Conservation (phyloP, 2,888 invertebrate genomes). For the Bimastos eiseni region DNA sequence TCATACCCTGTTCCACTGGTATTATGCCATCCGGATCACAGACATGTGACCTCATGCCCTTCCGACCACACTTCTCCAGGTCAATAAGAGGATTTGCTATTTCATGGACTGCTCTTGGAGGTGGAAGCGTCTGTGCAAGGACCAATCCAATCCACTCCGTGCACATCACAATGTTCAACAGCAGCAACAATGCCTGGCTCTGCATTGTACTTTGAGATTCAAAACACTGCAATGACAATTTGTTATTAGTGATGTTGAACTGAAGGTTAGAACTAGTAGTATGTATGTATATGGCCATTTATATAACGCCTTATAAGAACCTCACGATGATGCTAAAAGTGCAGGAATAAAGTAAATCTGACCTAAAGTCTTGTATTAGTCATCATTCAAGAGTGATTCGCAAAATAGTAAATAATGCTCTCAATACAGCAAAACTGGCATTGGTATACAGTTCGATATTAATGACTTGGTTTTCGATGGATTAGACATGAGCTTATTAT, state of each 20-base stretch:
- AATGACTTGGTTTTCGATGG: not conserved
- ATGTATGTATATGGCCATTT: no score
- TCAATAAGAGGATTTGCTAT: conserved; percentile 36
- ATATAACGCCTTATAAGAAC: no score
- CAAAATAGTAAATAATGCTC: not conserved
- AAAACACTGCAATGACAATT: not conserved
- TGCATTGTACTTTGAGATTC: not conserved
- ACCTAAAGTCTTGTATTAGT: not conserved
- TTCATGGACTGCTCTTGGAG: conserved; percentile 23
- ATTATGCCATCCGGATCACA: conserved; percentile 38
- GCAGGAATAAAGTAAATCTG: not conserved
- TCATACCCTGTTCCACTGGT: conserved; percentile 35
- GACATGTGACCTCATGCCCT: conserved; percentile 33
- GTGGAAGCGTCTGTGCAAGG: conserved; percentile 14
- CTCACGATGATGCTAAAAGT: no score
- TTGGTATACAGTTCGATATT: not conserved
- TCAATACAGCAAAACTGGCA: not conserved
- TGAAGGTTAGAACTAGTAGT: not conserved
- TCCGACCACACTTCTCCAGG: conserved; percentile 34
- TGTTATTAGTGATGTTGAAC: not conserved
- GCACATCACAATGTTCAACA: not conserved
- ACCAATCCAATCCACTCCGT: not conserved
- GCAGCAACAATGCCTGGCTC: not conserved
- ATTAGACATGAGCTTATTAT: not conserved
- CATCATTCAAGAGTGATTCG: not conserved